phyloP scores from a whole-genome alignment of 2,888 invertebrate genomes.

The Microplitis deprimator region DNA sequence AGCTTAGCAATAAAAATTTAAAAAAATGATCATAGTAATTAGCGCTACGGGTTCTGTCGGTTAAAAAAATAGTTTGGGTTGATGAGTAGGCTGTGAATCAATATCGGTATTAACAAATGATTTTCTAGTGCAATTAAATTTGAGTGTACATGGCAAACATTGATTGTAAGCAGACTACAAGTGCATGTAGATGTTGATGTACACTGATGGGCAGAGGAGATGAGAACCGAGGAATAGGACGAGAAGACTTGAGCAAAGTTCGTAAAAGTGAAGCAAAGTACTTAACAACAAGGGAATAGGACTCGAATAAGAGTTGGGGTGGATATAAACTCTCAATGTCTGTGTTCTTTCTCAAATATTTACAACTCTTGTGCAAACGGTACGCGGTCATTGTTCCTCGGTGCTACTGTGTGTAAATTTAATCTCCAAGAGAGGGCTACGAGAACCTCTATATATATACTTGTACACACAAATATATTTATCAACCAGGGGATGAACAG shows the following conservation, averaged over 20 bases:
- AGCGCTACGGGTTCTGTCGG: no score
- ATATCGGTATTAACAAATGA: slow-evolving; percentile 53
- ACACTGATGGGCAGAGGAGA: neutral
- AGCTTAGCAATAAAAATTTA: neutral
- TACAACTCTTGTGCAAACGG: slow-evolving; percentile 65
- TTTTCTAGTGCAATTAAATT: slow-evolving; percentile 67
- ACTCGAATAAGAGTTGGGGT: slow-evolving; percentile 6
- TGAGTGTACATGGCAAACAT: slow-evolving; percentile 68
- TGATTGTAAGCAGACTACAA: slow-evolving; percentile 57
- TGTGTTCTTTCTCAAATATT: slow-evolving; percentile 63
- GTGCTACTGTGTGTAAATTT: slow-evolving; percentile 71
- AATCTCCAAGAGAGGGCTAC: slow-evolving; percentile 60
- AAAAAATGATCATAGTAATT: neutral
- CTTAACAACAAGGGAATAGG: slow-evolving; percentile 14
- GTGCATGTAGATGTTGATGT: neutral
- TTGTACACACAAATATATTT: neutral
- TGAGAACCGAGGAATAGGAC: neutral
- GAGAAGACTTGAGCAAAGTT: slow-evolving; percentile 35
- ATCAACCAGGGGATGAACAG: no score
- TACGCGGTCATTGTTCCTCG: slow-evolving; percentile 63
- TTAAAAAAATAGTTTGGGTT: neutral
- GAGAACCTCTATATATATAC: slow-evolving; percentile 27
- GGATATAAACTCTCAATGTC: slow-evolving; percentile 44
- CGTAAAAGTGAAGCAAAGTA: slow-evolving; percentile 34
- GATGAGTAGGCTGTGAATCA: neutral